Base-by-base conservation (phyloP, 2,113 vertebrate genomes). In the Myrmecophaga tridactyla region DNA sequence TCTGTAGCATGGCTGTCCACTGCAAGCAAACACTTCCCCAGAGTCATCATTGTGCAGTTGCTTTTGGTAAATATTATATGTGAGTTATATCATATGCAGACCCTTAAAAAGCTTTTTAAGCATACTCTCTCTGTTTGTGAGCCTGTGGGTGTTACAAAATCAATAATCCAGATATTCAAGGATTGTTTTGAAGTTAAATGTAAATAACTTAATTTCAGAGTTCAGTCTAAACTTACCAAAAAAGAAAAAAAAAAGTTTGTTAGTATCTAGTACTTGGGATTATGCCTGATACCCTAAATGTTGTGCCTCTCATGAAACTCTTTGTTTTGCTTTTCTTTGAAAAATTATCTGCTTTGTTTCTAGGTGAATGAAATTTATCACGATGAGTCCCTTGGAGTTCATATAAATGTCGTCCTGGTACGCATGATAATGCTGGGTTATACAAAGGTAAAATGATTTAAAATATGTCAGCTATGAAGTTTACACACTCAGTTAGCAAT, bases 361-460 rank as follows among this genome's bases (percentile, higher is more conserved):
- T 96, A 99, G 99, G 99, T 99, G 96, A 99, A 99, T 93, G 99
- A 99, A 97, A 99, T 99, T 96, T 99, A 99, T 98, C 99, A 99
- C 0, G 99, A 99, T 14, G 99, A 99, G 76, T 99, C 99, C 3
- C 97, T 99, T 43, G 99, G 99, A 0, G 98, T 99, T 18, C 99
- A 99, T 95, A 99, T 99, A 93, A 99, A 99, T 0, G 99, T 99
- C 4, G 99, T 99, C n/a, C 98, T 99, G 96, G 99, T 99, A 65
- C 99, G 99, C 89, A 99, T 99, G 99, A 99, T 99, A 97, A 99
- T 99, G 99, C 96, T 99, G 92, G 99, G 99, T 0, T 99, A 99
- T 0, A 98, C 99, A 27, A 99, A 99, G 99, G 99, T 99, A 98
- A 98, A 18, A 9, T 46, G 7, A 31, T 69, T 96, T 82, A 36